Conservation (phyloP, 2,888 invertebrate species). For the Rhamnusium bicolor region DNA sequence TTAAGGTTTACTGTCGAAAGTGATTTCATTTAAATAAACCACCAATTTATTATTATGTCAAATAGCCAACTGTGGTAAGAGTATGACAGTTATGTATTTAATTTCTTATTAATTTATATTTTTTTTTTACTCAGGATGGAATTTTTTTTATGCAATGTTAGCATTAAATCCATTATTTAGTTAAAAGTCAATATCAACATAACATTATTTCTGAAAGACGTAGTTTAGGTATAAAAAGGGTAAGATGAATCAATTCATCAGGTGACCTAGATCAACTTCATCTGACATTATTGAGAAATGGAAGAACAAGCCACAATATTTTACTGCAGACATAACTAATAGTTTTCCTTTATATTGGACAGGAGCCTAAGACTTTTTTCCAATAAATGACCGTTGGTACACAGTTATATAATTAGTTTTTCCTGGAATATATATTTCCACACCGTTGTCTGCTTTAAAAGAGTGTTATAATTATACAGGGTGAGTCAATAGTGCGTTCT, state of each 20-base stretch:
- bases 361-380: neutral
- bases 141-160: neutral
- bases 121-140: neutral
- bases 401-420: too few relatives aligned
- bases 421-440: too few relatives aligned
- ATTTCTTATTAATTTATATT: too few relatives aligned
- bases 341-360: neutral
- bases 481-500: neutral
- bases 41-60: too few relatives aligned
- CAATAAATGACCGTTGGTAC: too few relatives aligned
- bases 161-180: neutral
- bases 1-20: too few relatives aligned
- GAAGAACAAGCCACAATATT: neutral
- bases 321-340: neutral
- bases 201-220: neutral
- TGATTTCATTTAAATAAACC: too few relatives aligned
- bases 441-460: too few relatives aligned
- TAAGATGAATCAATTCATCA: constrained; percentile 9
- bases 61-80: too few relatives aligned
- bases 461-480: neutral
- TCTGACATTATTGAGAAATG: constrained; percentile 5
- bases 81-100: too few relatives aligned
- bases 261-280: constrained; percentile 13
- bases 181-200: neutral
- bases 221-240: neutral